phyloP scores from a whole-genome alignment of 1,140 invertebrate genomes.

The Dreissena polymorpha region DNA sequence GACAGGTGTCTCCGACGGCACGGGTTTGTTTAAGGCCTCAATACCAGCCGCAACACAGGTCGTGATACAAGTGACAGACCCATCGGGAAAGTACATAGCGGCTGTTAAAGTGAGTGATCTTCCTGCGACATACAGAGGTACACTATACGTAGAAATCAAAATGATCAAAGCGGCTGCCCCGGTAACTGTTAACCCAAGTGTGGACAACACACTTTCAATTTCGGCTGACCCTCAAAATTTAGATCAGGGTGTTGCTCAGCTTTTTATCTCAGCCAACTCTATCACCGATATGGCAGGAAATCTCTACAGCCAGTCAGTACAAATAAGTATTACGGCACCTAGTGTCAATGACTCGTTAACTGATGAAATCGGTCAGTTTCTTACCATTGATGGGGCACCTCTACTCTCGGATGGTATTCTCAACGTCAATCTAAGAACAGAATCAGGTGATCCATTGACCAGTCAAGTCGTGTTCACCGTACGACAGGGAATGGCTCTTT shows the following conservation, averaged over 20 bases:
- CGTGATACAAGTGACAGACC: not conserved
- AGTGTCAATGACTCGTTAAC: not conserved
- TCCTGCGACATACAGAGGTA: conserved; percentile 16
- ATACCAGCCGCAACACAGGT: not conserved
- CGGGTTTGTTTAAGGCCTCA: not conserved
- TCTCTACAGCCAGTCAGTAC: not conserved
- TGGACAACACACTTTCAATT: not conserved
- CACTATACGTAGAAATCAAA: conserved; percentile 1
- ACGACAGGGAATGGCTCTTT: conserved; percentile 11
- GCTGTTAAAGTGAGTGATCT: conserved; percentile 36
- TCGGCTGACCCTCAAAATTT: not conserved
- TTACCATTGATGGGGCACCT: not conserved
- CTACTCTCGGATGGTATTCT: conserved; percentile 19
- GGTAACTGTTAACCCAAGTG: conserved; percentile 6
- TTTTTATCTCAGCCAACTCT: conserved; percentile 25
- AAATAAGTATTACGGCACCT: not conserved
- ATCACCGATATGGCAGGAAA: not conserved
- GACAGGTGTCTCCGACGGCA: not conserved
- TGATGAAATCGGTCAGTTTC: conserved; percentile 18
- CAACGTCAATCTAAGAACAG: not conserved
- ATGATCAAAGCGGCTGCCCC: conserved; percentile 10
- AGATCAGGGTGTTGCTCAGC: not conserved
- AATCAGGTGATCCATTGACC: not conserved
- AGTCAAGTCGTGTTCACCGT: not conserved
- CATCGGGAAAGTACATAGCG: not conserved